These are phyloP conservation scores for Manis crassicaudata DNA, from an alignment of 2,797 vertebrate genomes.

Conservation along the genomic window DNA sequence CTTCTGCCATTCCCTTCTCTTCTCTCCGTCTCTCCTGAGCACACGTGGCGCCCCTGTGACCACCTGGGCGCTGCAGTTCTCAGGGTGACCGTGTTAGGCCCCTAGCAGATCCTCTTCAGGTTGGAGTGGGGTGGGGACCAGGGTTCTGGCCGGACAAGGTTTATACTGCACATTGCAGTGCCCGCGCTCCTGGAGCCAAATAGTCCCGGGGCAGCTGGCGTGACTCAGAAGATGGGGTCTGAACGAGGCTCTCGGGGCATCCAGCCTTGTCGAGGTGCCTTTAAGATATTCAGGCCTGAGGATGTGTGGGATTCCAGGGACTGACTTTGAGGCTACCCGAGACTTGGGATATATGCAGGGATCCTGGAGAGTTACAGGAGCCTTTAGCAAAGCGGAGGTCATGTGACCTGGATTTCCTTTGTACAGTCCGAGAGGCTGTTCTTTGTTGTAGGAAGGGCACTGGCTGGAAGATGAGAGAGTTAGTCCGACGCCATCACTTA, in stretches of 20 bases:
- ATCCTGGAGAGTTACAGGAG: background rate
- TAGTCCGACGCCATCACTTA: background rate
- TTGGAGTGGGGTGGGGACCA: background rate
- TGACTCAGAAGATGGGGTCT: background rate
- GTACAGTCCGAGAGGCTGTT: background rate
- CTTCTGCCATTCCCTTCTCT: background rate
- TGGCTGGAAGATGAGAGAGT: background rate
- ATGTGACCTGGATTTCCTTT: background rate
- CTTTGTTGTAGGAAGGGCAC: background rate
- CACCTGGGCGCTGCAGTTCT: background rate
- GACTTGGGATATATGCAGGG: background rate
- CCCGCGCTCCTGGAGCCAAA: background rate
- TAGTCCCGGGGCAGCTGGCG: background rate
- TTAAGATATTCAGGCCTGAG: background rate
- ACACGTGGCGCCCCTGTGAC: background rate
- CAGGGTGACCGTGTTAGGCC: background rate
- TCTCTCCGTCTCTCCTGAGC: background rate
- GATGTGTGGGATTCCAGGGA: background rate
- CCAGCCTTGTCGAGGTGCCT: background rate
- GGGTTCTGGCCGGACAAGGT: background rate
- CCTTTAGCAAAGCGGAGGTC: slow-evolving; percentile 5
- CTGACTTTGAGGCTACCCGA: background rate
- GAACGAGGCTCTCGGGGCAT: background rate
- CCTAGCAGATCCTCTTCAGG: background rate
- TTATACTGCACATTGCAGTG: background rate